Base-by-base conservation (phyloP, 2,113 vertebrate genomes). In the Tretioscincus oriximinensis region DNA sequence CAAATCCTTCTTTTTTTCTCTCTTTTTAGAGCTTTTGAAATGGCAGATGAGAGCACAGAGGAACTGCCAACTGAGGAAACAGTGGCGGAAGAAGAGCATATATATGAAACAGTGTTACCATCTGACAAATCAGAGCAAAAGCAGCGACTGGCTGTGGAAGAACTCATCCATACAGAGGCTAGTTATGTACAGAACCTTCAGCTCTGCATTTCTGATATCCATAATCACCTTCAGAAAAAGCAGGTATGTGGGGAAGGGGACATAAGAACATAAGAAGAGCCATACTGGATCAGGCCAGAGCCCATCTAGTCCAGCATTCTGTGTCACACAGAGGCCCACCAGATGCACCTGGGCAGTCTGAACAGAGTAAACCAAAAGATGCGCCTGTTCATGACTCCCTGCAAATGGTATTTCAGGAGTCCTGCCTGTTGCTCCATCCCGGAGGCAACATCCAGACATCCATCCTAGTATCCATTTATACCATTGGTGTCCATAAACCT, bases 121-220 rank as follows among this genome's bases (percentile, higher is more conserved):
- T 91, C 84, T 1, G 92, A 96, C 87, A 94, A 75, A 81, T 89
- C 26, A 1, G 88, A 93, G 47, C 95, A 96, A 83, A 96, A 94
- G 24, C 98, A 97, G 93, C 85, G 65, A 76, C 90, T 97, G 91
- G 94, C 96, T 0, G 75, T 97, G 20, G 93, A 95, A 73, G 98
- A 99, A 86, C 92, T 99, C 71, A 86, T 99, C 21, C 86, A 94
- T 84, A 97, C 97, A 0, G 98, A 99, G 93, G 93, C 88, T 89
- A 96, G 94, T 89, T 99, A 97, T 21, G 91, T 98, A 0, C 93
- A 94, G 69, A 86, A 92, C 85, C 89, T 99, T 24, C 94, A 94
- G 22, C 83, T 98, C 24, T 96, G 96, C 3, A 91, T 95, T 0
- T 94, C 63, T 0, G 95, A 95, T 88, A 97, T 99, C 89, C 94